Conservation (phyloP, 2,113 vertebrate genomes). For the Tetraodon nigroviridis region DNA sequence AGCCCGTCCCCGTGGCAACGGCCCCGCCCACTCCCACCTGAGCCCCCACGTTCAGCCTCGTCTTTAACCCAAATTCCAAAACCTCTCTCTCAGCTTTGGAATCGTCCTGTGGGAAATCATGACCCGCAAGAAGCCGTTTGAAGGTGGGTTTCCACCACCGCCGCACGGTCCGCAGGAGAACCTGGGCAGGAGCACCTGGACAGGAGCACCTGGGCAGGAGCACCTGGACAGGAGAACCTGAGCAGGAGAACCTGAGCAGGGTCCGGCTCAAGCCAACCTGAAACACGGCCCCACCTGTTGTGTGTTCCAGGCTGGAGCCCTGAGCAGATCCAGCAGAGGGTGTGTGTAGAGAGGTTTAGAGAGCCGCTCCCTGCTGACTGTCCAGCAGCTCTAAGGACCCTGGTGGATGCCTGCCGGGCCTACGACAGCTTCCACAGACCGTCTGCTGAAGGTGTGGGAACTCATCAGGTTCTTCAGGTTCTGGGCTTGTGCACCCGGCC, state of each 20-base stretch:
- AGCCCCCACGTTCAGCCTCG: too few species aligned
- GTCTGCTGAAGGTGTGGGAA: conserved; percentile 66
- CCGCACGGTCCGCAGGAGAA: too few species aligned
- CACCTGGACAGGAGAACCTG: too few species aligned
- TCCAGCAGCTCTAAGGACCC: conserved; percentile 52
- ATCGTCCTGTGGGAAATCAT: conserved; percentile 86
- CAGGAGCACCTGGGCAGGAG: too few species aligned
- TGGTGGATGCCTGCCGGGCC: conserved; percentile 72
- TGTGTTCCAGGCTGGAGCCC: too few species aligned
- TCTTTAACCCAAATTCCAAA: too few species aligned
- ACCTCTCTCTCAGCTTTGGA: conserved; percentile 79
- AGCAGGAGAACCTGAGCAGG: too few species aligned
- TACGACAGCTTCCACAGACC: conserved; percentile 73
- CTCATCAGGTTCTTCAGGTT: neutral
- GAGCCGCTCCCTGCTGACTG: conserved; percentile 75
- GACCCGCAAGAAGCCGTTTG: conserved; percentile 77
- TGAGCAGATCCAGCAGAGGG: conserved; percentile 64
- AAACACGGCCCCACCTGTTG: too few species aligned
- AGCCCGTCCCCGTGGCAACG: neutral
- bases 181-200: too few species aligned
- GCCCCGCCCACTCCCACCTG: too few species aligned
- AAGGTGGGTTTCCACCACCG: conserved; percentile 62
- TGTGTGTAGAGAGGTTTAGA: conserved; percentile 35
- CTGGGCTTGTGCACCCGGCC: too few species aligned
- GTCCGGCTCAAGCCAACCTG: too few species aligned